phyloP scores from a whole-genome alignment of 2,113 vertebrate species.

The Gymnocephalus cernua region DNA sequence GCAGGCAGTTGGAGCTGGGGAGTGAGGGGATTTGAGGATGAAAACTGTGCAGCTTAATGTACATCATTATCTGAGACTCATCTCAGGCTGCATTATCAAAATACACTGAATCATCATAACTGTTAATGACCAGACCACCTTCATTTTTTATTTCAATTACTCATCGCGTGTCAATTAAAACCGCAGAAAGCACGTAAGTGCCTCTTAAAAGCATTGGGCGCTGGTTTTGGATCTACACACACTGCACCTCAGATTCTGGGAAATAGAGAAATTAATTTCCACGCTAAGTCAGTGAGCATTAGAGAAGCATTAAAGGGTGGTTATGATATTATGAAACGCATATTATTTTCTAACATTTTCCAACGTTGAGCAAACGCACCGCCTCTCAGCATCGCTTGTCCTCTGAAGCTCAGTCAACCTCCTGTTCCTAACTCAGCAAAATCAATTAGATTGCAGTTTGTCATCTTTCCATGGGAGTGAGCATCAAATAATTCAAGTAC shows the following conservation, averaged over 20 bases:
- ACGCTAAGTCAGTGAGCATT: constrained; percentile 39
- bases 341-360: constrained; percentile 42
- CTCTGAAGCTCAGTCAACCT: constrained; percentile 52
- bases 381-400: constrained; percentile 20
- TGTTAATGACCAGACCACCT: constrained; percentile 61
- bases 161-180: constrained; percentile 62
- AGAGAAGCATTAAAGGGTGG: constrained; percentile 40
- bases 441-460: constrained; percentile 71
- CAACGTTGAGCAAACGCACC: background rate
- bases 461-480: constrained; percentile 61
- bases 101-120: constrained; percentile 76
- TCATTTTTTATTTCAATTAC: constrained; percentile 62
- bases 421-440: constrained; percentile 42
- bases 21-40: constrained; percentile 15
- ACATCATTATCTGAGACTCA: constrained; percentile 72
- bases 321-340: constrained; percentile 42
- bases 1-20: background rate
- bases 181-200: constrained; percentile 40
- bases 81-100: constrained; percentile 75
- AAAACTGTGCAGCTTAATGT: constrained; percentile 74
- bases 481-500: constrained; percentile 68
- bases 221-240: constrained; percentile 25
- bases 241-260: constrained; percentile 8
- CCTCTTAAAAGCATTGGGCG: constrained; percentile 36
- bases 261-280: constrained; percentile 57